Base-by-base conservation (phyloP, 1,140 invertebrate species). In the Solenopsis fugax region DNA sequence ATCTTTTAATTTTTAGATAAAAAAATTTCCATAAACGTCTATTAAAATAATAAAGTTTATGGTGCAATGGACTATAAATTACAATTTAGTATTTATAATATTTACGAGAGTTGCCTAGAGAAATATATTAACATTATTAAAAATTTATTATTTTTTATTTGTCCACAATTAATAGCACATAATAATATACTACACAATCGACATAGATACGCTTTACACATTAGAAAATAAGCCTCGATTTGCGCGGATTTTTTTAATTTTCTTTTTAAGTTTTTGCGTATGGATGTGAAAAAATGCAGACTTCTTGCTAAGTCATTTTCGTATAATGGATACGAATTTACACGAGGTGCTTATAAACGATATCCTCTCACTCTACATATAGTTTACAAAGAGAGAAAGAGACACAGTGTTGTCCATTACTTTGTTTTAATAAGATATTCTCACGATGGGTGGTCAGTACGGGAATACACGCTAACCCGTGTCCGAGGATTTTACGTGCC, bases 361-460 rank as follows among this genome's bases (percentile, higher is more conserved):
- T 56, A 56, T 18, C 48, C 29, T 45, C 56, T 45, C 37, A 60
- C 7, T 60, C 6, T 3, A n/a, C 48, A 60, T 16, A 50, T 69
- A 37, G 1, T 67, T 4, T 6, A 65, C 18, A 45, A 24, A 21
- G 65, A 21, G 65, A 50, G 65, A 69, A 16, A 69, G 21, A 60
- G 54, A 29, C 16, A 75, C 18, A n/a, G 7, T 62, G 37, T 29
- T 75, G 41, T 62, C 80, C 29, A 73, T 84, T 73, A 73, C 54
- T 80, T 67, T 86, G 77, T 81, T 86, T 81, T 85, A 84, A 84
- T 84, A 84, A 84, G 54, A 75, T 84, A 73, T 84, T 84, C 54
- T 60, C 54, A 75, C 69, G 80, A 73, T 84, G 80, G 80, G 80
- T 84, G 80, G 62, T 50, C 52, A 50, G 48, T 67, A 77, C 52